These are phyloP conservation scores for Lacerta agilis DNA, from an alignment of 2,797 vertebrate species.

Conservation along the genomic window DNA sequence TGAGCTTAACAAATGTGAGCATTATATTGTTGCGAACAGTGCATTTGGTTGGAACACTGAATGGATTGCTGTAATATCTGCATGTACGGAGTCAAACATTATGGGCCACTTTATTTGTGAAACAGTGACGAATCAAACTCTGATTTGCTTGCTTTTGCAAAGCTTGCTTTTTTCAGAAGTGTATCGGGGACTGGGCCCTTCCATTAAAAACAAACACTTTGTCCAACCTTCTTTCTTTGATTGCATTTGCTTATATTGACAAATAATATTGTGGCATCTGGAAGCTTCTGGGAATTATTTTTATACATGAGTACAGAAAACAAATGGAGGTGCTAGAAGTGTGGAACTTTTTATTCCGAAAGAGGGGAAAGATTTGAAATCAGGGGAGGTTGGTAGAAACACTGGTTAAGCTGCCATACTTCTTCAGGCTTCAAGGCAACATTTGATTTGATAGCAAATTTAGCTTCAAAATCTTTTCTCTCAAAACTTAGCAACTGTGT, in stretches of 20 bases:
- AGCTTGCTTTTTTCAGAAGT: not conserved
- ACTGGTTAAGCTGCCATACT: not conserved
- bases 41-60: not conserved
- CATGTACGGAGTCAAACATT: constrained; percentile 15
- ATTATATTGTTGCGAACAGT: not conserved
- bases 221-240: not conserved
- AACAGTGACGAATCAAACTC: not conserved
- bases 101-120: constrained; percentile 3
- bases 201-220: not conserved
- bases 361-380: not conserved
- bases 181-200: not conserved
- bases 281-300: not conserved
- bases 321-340: not conserved
- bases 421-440: not conserved
- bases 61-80: constrained; percentile 20
- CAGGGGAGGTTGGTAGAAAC: not conserved
- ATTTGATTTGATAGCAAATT: not conserved
- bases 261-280: not conserved
- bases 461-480: not conserved
- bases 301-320: not conserved
- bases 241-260: not conserved
- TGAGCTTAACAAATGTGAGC: constrained; percentile 20
- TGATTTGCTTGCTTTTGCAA: not conserved
- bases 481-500: not conserved
- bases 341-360: not conserved